phyloP scores from a whole-genome alignment of 2,113 vertebrate genomes.

The Platanista minor region DNA sequence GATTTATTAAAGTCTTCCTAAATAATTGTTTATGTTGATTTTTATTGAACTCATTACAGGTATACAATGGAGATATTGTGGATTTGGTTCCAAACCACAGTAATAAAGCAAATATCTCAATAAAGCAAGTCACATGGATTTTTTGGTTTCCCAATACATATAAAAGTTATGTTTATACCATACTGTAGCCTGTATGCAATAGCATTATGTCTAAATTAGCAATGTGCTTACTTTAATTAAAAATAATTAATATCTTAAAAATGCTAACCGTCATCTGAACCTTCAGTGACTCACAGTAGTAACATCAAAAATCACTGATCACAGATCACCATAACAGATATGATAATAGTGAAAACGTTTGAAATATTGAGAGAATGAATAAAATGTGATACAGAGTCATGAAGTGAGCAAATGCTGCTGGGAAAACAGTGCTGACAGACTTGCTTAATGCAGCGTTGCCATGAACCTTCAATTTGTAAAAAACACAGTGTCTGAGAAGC shows the following conservation, averaged over 20 bases:
- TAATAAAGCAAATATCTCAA: background rate
- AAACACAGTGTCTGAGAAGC: background rate
- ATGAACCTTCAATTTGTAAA: background rate
- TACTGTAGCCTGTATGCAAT: background rate
- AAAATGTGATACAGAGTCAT: background rate
- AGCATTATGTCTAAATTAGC: background rate
- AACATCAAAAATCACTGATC: background rate
- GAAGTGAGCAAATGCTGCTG: background rate
- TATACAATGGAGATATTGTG: background rate
- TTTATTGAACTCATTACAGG: background rate
- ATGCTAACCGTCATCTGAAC: background rate
- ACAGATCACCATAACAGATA: background rate
- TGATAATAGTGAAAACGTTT: background rate
- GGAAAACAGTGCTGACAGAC: background rate
- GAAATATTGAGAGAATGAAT: background rate
- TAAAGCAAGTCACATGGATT: background rate
- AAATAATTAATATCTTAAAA: background rate
- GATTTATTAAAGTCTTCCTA: background rate
- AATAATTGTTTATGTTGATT: background rate
- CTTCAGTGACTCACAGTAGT: background rate
- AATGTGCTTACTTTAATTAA: background rate
- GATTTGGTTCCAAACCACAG: background rate
- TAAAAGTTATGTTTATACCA: background rate
- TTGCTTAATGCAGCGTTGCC: background rate
- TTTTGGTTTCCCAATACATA: background rate